Evolutionary conservation across 2,113 vertebrate genomes (phyloP).

Genomic region (Pangasianodon hypophthalmus): DNA sequence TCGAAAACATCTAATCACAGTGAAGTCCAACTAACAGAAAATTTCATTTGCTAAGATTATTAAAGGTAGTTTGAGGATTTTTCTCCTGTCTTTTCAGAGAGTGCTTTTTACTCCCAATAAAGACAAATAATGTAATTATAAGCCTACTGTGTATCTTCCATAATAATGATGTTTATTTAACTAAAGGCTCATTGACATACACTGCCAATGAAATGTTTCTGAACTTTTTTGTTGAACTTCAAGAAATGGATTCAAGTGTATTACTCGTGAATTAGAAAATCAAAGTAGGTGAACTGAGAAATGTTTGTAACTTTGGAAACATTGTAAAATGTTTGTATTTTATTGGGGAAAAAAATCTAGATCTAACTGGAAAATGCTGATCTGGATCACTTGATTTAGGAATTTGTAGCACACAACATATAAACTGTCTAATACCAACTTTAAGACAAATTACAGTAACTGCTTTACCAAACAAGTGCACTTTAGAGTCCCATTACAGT

Average conservation of each 20-base stretch:
- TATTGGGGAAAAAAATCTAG: neutral
- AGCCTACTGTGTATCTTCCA: neutral
- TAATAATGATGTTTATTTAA: neutral
- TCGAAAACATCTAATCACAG: slow-evolving; percentile 7
- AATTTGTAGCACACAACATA: neutral
- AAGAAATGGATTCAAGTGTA: neutral
- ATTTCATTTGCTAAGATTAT: neutral
- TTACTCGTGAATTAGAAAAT: neutral
- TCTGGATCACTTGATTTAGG: neutral
- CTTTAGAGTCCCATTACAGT: neutral
- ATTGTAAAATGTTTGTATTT: neutral
- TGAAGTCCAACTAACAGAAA: neutral
- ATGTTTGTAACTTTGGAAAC: neutral
- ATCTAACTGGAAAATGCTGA: neutral
- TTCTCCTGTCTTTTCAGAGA: neutral
- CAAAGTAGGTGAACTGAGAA: neutral
- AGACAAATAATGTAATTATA: neutral
- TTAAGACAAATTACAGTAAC: neutral
- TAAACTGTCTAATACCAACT: neutral
- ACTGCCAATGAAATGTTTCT: neutral
- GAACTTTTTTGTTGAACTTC: neutral
- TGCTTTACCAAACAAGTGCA: neutral
- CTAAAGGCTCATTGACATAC: neutral
- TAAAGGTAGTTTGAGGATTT: neutral
- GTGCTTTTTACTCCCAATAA: neutral